Evolutionary conservation across 2,113 vertebrate genomes (phyloP).

Genomic region (Bufo bufo): DNA sequence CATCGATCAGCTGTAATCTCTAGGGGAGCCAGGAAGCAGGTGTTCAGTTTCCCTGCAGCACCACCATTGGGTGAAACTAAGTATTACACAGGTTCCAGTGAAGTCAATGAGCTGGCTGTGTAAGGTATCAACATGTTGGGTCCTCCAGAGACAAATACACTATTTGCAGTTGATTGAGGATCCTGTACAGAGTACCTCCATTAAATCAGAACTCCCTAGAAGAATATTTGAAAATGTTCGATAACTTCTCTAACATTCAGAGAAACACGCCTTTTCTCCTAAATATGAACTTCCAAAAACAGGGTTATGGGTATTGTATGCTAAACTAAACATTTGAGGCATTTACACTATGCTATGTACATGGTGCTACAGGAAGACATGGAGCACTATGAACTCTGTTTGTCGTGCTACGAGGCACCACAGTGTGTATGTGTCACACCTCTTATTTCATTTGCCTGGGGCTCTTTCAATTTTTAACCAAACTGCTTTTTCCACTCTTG

Average conservation of each 20-base stretch:
- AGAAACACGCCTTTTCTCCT: too few species aligned
- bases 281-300: too few species aligned
- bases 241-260: too few species aligned
- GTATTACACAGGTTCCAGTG: too few species aligned
- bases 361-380: background rate
- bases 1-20: background rate
- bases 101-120: background rate
- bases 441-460: conserved; percentile 60
- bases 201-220: too few species aligned
- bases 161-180: background rate
- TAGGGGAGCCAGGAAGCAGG: background rate
- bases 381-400: background rate
- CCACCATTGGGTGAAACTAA: background rate
- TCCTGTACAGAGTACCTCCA: too few species aligned
- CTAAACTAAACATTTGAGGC: background rate
- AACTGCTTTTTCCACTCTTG: conserved; percentile 71
- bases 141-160: background rate
- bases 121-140: background rate
- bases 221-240: too few species aligned
- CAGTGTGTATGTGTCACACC: conserved; percentile 34
- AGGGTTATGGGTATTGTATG: background rate
- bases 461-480: conserved; percentile 52
- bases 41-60: background rate
- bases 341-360: background rate
- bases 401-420: background rate